Base-by-base conservation (phyloP, 2,888 invertebrate species). In the Chouioia cunea region DNA sequence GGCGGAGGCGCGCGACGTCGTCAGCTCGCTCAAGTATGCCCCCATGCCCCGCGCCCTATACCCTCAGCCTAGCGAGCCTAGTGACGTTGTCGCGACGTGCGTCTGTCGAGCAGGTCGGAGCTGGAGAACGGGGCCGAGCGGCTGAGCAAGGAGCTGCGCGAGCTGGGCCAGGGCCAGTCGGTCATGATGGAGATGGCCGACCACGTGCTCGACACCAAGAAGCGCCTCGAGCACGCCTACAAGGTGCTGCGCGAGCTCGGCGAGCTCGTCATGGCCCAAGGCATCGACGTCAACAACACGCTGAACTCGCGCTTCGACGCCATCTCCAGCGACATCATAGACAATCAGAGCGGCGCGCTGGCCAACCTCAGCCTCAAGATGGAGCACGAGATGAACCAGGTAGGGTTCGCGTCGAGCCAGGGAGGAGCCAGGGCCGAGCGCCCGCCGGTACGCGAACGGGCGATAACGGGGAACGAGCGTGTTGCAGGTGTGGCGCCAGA, bases 161-260 rank as follows among this genome's bases (percentile, higher is more conserved):
- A 89, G 2, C 86, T 95, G 63, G 88, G 90, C 2, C 93, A 93
- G 81, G 90, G 92, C 70, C 94, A 95, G 80, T 90, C 91, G 75
- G 91, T 95, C 2, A 89, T 95, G 85, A 87, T 94, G 59, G 92
- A 93, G 80, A 95, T 93, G 53, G 93, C 94, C 0, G 95, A 96
- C 86, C 92, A 93, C 80, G 93, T 95, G 44, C 84, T 94, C 80
- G 94, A 94, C 71, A 94, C 92, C 1, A 96, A 94, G 85, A 91
- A 94, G 64, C 89, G 94, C 53, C 90, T 96, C 15, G 95, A 96
- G 81, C 95, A 94, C 79, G 92, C 95, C 0, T 92, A 93, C 79
- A 93, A 94, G 84, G 93, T 96, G 73, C 86, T 94, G 46, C 86
- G 91, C 59, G 94, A 95, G 82, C 88, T 96, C 58, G 89, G 91